Base-by-base conservation (phyloP, 1,140 invertebrate species). In the Lepidurus arcticus region DNA sequence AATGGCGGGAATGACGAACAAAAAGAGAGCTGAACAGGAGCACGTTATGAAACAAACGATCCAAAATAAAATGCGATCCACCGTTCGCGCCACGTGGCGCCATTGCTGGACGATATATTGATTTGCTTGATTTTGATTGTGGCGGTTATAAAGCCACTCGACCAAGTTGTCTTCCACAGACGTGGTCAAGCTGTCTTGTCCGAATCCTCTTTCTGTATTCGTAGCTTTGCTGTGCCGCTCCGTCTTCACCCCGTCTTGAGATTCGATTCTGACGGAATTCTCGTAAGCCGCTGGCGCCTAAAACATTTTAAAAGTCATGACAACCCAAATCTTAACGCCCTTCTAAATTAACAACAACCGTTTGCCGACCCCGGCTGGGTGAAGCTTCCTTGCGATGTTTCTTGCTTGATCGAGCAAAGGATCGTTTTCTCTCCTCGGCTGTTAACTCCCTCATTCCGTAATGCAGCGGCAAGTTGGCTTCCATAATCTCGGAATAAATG, bases 41-140 rank as follows among this genome's bases (percentile, higher is more conserved):
- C 86, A 79, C 1, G 88, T 89, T 24, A 86, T 84, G 21, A 86
- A 79, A 21, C 89, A 84, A 82, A 90, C 90, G 26, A 90, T 84
- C 85, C 87, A 89, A 82, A 90, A 90, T 21, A 90, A 84, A 45
- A 89, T 84, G 47, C 88, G 82, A 82, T 90, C 89, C 8, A 90
- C 84, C 75, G 85, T 84, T 80, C 87, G 84, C 11, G 89, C 89
- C 26, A 90, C 83, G 73, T 85, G 83, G 43, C 87, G 80, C 88
- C 88, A 89, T 80, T 89, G 88, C 53, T 88, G 85, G 34, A 88
- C 84, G 5, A 87, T 79, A 24, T 81, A 79, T 53, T 83, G 81
- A 8, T 53, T 78, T 8, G 77, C 77, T 74, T 79, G 79, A 79
- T 78, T 80, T 10, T 78, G 79, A 65, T 82, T 81, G 81, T 82